Percentiles rank a stretch among this genome's conserved stretches.
Evolutionary conservation across 2,888 invertebrate species (phyloP).

Genomic region (Amblyjoppa fuscipennis): DNA sequence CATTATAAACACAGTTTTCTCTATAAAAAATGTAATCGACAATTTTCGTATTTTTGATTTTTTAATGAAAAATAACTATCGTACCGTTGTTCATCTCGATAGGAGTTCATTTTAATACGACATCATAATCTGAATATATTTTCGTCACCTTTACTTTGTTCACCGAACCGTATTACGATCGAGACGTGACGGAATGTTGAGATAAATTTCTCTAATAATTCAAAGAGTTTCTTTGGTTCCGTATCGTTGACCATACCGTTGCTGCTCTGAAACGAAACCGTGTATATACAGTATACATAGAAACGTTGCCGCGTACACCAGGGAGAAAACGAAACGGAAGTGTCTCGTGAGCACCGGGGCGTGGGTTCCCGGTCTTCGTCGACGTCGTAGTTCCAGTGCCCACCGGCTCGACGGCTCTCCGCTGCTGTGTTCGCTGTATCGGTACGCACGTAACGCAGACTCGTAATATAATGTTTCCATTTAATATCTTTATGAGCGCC

Average conservation of each 20-base stretch:
- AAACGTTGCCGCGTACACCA: constrained; percentile 23
- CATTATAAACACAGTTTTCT: not conserved
- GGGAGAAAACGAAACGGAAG: constrained; percentile 51
- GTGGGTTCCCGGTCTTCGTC: constrained; percentile 50
- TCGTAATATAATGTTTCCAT: constrained; percentile 83
- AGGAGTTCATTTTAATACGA: not conserved
- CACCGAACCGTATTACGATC: constrained; percentile 40
- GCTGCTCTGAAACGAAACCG: constrained; percentile 17
- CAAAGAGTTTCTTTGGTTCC: constrained; percentile 49
- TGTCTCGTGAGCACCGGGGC: constrained; percentile 57
- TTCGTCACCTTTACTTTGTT: not conserved
- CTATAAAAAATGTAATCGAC: not conserved
- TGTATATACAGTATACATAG: not conserved
- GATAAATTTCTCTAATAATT: constrained; percentile 52
- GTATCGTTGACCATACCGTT: constrained; percentile 33
- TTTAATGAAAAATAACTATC: not conserved
- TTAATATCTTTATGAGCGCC: constrained; percentile 83
- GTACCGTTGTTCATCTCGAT: not conserved
- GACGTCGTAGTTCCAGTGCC: constrained; percentile 28
- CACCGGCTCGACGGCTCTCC: constrained; percentile 13
- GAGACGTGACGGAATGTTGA: constrained; percentile 46
- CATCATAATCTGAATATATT: not conserved
- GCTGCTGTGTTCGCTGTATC: not conserved
- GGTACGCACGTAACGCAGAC: constrained; percentile 53
- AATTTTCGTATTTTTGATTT: not conserved